Evolutionary conservation across 2,113 vertebrate species (phyloP).

Genomic region (Alaudala cheleensis): DNA sequence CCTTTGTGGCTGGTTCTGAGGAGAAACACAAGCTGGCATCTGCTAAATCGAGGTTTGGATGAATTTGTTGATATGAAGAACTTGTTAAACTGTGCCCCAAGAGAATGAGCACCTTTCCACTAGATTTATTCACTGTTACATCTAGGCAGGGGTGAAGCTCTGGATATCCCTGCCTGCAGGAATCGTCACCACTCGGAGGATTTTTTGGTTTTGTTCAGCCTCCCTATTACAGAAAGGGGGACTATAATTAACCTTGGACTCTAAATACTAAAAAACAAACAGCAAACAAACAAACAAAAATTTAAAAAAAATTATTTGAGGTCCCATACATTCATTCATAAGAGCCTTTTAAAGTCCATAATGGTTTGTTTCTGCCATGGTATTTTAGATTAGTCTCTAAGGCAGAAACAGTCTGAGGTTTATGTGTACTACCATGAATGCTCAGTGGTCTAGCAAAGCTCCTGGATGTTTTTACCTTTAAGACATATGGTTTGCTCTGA

Average conservation of each 20-base stretch:
- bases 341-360: neutral
- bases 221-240: neutral
- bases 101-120: neutral
- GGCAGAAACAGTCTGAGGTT: neutral
- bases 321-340: neutral
- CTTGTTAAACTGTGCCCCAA: neutral
- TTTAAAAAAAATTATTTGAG: accelerated
- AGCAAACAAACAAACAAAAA: neutral
- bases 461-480: neutral
- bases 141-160: neutral
- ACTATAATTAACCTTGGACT: neutral
- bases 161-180: neutral
- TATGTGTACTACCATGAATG: neutral
- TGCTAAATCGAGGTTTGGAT: neutral
- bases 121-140: neutral
- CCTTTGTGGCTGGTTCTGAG: accelerated
- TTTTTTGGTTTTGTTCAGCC: neutral
- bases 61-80: neutral
- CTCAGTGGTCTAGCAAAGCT: neutral
- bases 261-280: neutral
- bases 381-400: neutral
- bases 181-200: neutral
- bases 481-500: neutral
- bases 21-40: neutral
- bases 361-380: neutral